Evolutionary conservation across 30 jellyfish, hydroid and myxozoan genomes (phyloP), one percentile per base, ranked within the genome.

Genomic region (Cassiopea xamachana): DNA sequence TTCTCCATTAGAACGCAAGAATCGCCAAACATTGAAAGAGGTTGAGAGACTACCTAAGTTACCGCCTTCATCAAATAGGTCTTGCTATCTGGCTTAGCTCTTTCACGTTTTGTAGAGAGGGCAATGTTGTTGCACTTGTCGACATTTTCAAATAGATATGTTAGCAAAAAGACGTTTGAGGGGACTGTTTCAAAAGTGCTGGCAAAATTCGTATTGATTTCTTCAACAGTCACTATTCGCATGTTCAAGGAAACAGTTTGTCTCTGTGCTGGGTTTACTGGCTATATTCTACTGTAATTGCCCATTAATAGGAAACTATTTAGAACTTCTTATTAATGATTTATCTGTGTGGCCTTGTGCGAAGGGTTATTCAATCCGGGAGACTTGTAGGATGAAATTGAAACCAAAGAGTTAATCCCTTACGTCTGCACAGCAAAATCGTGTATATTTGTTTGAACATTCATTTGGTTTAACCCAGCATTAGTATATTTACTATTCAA

Each of bases 401-500:
- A 69, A 48, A 45, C 91, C 91, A 82, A 68, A 18, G 62, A 17
- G 27, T 47, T 83, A 83, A 83, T 83, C 92, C 92, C 44, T 43
- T 18, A 39, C 71, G 92, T 83, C 92, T 83, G 85, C 10, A 83
- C 48, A 67, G 78, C 48, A 46, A 83, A 83, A 83, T 83, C 92
- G 70, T 49, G 69, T 60, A 79, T 83, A 73, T 83, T 83, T 83
- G 92, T 61, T n/a, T 60, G 85, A 44, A 49, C 73, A 60, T 62
- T 64, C 50, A 83, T 73, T 73, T 83, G 92, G 85, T 83, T 83
- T 83, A 83, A 73, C 85, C 84, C 60, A 46, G 92, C 92, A 83
- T 83, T 72, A 83, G 67, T 55, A 14, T 83, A 78, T 83, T 58
- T 69, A 78, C 80, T 69, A 49, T 72, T 83, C 78, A 71, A 83